Evolutionary conservation across 1,140 invertebrate genomes (phyloP).

Genomic region (Drosophila santomea): DNA sequence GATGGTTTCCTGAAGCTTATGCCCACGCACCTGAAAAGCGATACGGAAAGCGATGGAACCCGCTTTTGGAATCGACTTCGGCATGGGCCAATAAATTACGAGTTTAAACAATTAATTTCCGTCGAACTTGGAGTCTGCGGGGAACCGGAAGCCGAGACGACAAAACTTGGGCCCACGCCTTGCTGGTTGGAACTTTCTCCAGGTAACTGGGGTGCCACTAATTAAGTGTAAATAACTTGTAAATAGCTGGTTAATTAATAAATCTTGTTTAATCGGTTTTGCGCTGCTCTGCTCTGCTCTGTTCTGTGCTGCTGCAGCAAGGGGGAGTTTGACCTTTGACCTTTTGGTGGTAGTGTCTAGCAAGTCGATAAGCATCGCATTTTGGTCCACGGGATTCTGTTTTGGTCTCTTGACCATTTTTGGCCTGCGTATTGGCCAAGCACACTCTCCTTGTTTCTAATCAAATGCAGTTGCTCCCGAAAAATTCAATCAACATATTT

Average conservation of each 20-base stretch:
- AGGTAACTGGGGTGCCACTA: slow-evolving; percentile 62
- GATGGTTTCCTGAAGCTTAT: slow-evolving; percentile 56
- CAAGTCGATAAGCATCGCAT: slow-evolving; percentile 62
- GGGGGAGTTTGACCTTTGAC: slow-evolving; percentile 60
- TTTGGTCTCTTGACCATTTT: slow-evolving; percentile 43
- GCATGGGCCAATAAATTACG: slow-evolving; percentile 71
- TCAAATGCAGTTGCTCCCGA: slow-evolving; percentile 83
- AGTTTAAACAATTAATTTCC: slow-evolving; percentile 78
- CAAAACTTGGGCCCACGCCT: slow-evolving; percentile 49
- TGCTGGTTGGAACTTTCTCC: slow-evolving; percentile 49
- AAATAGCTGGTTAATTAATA: slow-evolving; percentile 72
- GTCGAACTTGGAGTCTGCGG: slow-evolving; percentile 31
- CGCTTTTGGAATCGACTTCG: slow-evolving; percentile 26
- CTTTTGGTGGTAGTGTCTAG: slow-evolving; percentile 8
- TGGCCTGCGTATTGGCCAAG: slow-evolving; percentile 26
- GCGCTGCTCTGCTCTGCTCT: background rate
- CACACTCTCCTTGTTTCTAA: slow-evolving; percentile 66
- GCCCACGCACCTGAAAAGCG: slow-evolving; percentile 44
- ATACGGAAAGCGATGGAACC: slow-evolving; percentile 18
- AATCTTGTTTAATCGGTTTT: slow-evolving; percentile 65
- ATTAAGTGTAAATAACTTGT: slow-evolving; percentile 82
- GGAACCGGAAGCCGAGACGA: slow-evolving; percentile 50
- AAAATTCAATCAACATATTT: slow-evolving; percentile 84
- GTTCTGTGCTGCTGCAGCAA: background rate
- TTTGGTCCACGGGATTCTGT: slow-evolving; percentile 12